Percentiles rank a stretch among this genome's conserved stretches.
These are phyloP conservation scores for Cactoblastis cactorum DNA, from an alignment of 2,888 invertebrate species.

Conservation along the genomic window DNA sequence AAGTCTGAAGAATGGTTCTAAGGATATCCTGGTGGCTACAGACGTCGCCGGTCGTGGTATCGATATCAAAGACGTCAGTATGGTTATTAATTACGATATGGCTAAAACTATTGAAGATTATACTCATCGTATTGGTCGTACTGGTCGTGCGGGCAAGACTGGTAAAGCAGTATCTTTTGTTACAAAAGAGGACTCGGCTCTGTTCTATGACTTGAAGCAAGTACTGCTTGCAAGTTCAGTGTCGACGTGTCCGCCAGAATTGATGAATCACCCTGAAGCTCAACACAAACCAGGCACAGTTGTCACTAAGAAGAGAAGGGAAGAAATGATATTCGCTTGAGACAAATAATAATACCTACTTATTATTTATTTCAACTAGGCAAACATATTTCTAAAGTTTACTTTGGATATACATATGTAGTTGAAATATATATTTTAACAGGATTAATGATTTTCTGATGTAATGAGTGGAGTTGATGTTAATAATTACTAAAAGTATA, in stretches of 20 bases:
- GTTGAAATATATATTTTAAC: no score
- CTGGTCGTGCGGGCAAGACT: slow-evolving; percentile 98
- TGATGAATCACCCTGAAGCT: slow-evolving; percentile 98
- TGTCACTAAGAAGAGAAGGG: slow-evolving; percentile 94
- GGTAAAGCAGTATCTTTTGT: slow-evolving; percentile 98
- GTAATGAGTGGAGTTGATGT: background rate
- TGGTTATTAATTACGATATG: slow-evolving; percentile 99
- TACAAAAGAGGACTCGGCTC: slow-evolving; percentile 95
- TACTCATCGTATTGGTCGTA: slow-evolving; percentile 98
- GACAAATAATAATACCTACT: background rate
- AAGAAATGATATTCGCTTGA: slow-evolving; percentile 97
- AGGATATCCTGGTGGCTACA: slow-evolving; percentile 99
- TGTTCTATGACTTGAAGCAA: slow-evolving; percentile 99
- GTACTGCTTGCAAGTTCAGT: slow-evolving; percentile 92
- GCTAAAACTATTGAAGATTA: slow-evolving; percentile 99
- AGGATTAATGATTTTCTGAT: background rate
- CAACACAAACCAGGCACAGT: slow-evolving; percentile 98
- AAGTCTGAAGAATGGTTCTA: slow-evolving; percentile 95
- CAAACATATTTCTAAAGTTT: no score
- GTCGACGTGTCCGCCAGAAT: slow-evolving; percentile 96
- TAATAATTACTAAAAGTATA: background rate
- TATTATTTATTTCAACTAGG: no score
- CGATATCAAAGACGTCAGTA: slow-evolving; percentile 99
- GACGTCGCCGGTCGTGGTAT: slow-evolving; percentile 99
- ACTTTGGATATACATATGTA: no score